A percentile compares a stretch with the other conserved stretches of the same genome.
phyloP scores from a whole-genome alignment of 1,140 invertebrate species.

The Periplaneta americana region DNA sequence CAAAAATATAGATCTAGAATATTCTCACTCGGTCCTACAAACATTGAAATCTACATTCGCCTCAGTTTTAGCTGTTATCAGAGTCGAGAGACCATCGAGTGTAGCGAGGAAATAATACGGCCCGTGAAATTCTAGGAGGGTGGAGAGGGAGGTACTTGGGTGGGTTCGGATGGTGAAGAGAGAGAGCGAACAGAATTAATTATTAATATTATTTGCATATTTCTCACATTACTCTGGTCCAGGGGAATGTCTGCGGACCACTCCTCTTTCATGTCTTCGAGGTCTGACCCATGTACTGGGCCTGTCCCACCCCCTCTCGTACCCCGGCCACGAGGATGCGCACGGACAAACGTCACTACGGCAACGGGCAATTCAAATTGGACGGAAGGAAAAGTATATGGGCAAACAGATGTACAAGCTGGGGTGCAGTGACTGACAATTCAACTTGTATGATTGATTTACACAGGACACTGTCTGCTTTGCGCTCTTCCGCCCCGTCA shows the following conservation, averaged over 20 bases:
- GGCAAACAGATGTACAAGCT: no score
- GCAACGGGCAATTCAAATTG: neutral
- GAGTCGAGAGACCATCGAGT: neutral
- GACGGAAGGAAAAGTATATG: neutral
- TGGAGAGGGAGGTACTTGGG: neutral
- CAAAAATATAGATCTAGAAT: no score
- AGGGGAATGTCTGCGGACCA: neutral
- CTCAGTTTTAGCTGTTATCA: neutral
- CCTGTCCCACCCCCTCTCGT: neutral
- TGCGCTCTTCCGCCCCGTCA: no score
- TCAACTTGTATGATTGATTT: no score
- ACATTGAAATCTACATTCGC: neutral
- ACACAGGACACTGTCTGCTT: no score
- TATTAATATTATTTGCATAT: slow-evolving; percentile 15
- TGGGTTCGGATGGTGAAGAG: neutral
- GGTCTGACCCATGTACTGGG: neutral
- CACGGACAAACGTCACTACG: neutral
- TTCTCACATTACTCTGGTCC: slow-evolving; percentile 10
- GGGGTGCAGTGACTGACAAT: no score
- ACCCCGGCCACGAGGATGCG: neutral
- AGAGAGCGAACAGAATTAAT: neutral
- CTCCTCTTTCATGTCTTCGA: slow-evolving; percentile 10
- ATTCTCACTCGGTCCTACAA: no score
- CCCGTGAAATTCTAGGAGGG: neutral
- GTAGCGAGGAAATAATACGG: neutral